phyloP scores from a whole-genome alignment of 2,113 vertebrate species.

The Oxyruncus cristatus region DNA sequence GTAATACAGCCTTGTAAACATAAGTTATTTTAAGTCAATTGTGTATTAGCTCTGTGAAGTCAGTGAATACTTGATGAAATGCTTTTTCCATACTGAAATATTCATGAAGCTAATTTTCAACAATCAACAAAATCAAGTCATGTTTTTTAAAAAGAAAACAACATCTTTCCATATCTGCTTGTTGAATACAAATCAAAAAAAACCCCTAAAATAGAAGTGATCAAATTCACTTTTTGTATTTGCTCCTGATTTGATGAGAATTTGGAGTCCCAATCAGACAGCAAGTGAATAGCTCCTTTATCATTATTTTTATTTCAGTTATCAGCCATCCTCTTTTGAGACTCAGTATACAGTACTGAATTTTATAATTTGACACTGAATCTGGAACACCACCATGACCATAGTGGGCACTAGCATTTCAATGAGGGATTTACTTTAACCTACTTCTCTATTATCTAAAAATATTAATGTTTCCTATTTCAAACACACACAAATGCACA shows the following conservation, averaged over 20 bases:
- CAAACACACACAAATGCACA: rapidly evolving
- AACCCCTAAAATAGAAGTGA: conserved; percentile 28
- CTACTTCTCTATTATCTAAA: neutral
- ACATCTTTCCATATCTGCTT: conserved; percentile 48
- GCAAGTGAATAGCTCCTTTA: neutral
- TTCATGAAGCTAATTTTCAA: conserved; percentile 70
- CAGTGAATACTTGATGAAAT: conserved; percentile 63
- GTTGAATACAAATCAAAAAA: conserved; percentile 59
- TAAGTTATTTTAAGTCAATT: conserved; percentile 63
- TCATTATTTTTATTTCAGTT: conserved; percentile 14
- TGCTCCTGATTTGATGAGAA: conserved; percentile 37
- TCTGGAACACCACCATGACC: neutral
- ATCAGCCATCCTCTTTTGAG: neutral
- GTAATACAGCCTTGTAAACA: conserved; percentile 49
- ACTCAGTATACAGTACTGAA: neutral
- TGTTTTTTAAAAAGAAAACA: conserved; percentile 61
- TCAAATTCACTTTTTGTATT: conserved; percentile 32
- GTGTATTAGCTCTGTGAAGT: conserved; percentile 51
- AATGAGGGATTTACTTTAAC: neutral
- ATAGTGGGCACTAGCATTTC: neutral
- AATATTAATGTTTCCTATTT: neutral
- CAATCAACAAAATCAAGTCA: conserved; percentile 63
- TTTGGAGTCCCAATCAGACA: conserved; percentile 11
- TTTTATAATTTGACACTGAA: neutral
- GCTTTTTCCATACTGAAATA: conserved; percentile 62